Evolutionary conservation across 2,888 invertebrate species (phyloP).

Genomic region (Mesopsocus fuscifrons): DNA sequence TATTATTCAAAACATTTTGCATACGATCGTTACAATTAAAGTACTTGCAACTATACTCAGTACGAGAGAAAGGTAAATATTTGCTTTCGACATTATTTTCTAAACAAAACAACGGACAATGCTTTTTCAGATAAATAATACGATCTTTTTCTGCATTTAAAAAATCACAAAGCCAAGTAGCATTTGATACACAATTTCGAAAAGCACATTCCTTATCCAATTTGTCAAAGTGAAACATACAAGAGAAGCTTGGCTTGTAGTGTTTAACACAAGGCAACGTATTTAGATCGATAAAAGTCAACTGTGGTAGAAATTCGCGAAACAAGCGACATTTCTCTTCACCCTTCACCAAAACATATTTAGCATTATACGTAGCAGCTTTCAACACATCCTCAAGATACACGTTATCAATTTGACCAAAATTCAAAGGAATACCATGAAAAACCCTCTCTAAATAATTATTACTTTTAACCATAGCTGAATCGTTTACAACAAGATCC

Average conservation of each 20-base stretch:
- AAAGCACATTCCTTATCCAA: neutral
- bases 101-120: neutral
- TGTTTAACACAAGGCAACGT: neutral
- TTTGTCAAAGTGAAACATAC: neutral
- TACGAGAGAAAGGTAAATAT: neutral
- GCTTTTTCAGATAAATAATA: neutral
- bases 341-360: neutral
- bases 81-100: neutral
- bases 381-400: neutral
- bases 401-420: neutral
- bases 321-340: neutral
- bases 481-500: neutral
- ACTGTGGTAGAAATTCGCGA: neutral
- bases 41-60: neutral
- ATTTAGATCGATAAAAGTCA: neutral
- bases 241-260: neutral
- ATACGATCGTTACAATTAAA: neutral
- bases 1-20: neutral
- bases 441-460: neutral
- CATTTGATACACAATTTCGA: neutral
- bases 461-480: neutral
- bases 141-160: neutral
- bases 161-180: neutral
- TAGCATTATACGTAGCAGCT: neutral
- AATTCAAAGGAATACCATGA: neutral